Conservation (phyloP, 2,888 invertebrate species). For the Liopterus haemorrhoidalis region DNA sequence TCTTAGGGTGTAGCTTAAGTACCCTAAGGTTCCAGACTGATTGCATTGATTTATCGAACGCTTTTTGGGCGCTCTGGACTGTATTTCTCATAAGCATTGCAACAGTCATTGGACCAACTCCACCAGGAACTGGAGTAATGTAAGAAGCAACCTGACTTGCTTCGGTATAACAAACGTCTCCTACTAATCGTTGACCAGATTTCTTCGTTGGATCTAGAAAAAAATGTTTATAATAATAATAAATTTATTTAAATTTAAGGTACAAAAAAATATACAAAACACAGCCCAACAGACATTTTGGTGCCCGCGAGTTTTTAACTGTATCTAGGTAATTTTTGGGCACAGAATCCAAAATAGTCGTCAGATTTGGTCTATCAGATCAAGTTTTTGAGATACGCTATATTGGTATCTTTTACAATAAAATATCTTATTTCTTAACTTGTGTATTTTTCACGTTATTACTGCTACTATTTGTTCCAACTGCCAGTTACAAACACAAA, state of each 20-base stretch:
- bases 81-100: slow-evolving; percentile 97
- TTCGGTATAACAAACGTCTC: slow-evolving; percentile 86
- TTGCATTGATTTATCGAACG: slow-evolving; percentile 53
- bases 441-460: too few relatives aligned
- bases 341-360: too few relatives aligned
- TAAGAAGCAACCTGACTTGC: slow-evolving; percentile 74
- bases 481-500: too few relatives aligned
- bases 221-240: background rate
- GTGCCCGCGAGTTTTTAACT: too few relatives aligned
- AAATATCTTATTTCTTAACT: too few relatives aligned
- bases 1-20: slow-evolving; percentile 57
- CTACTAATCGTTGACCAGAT: slow-evolving; percentile 79
- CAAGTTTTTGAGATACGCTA: too few relatives aligned
- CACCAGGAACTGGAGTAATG: slow-evolving; percentile 93
- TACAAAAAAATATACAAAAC: too few relatives aligned
- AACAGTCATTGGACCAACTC: slow-evolving; percentile 99
- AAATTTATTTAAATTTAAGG: slow-evolving; percentile 3
- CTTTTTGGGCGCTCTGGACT: slow-evolving; percentile 69
- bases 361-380: too few relatives aligned
- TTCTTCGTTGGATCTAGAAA: slow-evolving; percentile 66
- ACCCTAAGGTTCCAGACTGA: slow-evolving; percentile 65
- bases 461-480: too few relatives aligned
- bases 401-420: too few relatives aligned
- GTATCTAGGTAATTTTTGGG: too few relatives aligned
- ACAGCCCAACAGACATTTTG: too few relatives aligned